Evolutionary conservation across 1,140 invertebrate genomes (phyloP), one percentile per base, ranked within the genome.

Genomic region (Drosophila erecta): DNA sequence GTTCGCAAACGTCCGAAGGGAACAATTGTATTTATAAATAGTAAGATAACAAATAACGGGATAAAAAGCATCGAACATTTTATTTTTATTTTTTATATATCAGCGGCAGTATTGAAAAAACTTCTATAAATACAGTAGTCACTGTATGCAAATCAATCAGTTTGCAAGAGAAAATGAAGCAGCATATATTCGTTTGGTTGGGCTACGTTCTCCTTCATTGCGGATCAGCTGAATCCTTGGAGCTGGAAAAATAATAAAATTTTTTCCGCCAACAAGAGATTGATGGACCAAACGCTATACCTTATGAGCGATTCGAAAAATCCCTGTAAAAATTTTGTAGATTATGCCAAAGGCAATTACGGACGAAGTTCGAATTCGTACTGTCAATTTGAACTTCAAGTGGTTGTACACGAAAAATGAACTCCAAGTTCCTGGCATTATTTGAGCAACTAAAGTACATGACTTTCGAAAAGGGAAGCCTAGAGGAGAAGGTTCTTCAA

Each of bases 401-500:
- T 7, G 38, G 38, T 6, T 14, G 38, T 40, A n/a, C 38, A 2
- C 12, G 38, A 56, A n/a, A 27, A 6, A 43, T 56, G 37, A 15
- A 33, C 41, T 10, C 8, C 22, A 27, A 41, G 53, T 27, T 56
- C 7, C n/a, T 41, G n/a, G 37, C n/a, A 0, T 15, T 56, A 3
- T 56, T 56, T 8, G 37, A 56, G 11, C 37, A 56, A 27, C 22
- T 55, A 0, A 55, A 17, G 6, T 40, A 0, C 2, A n/a, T 22
- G 22, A 55, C 7, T 0, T 27, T 41, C 4, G n/a, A 40, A 12
- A 6, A 7, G 0, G n/a, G 11, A 14, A 40, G 53, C n/a, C 6
- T 55, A n/a, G 53, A 55, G 37, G 37, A 55, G n/a, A 55, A 27
- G 37, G 53, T 40, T 17, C 22, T 55, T 1, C 10, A 33, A 3